These are phyloP conservation scores for Hirtodrosophila histrioides DNA, from an alignment of 2,888 invertebrate species.

Conservation along the genomic window DNA sequence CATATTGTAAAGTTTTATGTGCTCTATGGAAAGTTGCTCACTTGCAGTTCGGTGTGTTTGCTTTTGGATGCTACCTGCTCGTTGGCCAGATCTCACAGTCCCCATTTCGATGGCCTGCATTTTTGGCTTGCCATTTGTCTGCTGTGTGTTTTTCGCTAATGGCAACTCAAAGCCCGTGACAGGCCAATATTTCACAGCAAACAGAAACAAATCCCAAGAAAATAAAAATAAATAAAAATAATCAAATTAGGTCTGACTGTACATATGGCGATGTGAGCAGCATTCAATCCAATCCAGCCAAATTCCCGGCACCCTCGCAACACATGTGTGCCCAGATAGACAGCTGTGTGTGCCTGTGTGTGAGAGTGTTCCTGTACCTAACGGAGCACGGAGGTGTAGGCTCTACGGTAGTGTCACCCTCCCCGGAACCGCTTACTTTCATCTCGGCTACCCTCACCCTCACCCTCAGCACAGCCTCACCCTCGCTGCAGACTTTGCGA, in stretches of 20 bases:
- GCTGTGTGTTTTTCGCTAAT: slow-evolving; percentile 31
- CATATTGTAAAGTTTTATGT: slow-evolving; percentile 41
- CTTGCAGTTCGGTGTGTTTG: slow-evolving; percentile 12
- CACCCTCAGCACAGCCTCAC: slow-evolving; percentile 26
- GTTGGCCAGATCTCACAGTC: background rate
- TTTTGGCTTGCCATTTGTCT: slow-evolving; percentile 21
- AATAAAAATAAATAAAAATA: slow-evolving; percentile 25
- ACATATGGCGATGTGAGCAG: slow-evolving; percentile 23
- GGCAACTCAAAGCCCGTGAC: slow-evolving; percentile 32
- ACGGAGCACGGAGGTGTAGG: slow-evolving; percentile 41
- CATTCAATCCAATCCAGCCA: slow-evolving; percentile 26
- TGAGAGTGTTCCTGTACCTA: slow-evolving; percentile 29
- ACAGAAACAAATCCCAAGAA: slow-evolving; percentile 18
- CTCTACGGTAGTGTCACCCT: slow-evolving; percentile 28
- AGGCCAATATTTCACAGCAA: slow-evolving; percentile 49
- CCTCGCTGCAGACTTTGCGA: slow-evolving; percentile 21
- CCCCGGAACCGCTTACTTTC: slow-evolving; percentile 32
- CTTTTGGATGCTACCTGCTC: slow-evolving; percentile 31
- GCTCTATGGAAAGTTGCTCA: slow-evolving; percentile 21
- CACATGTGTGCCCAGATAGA: slow-evolving; percentile 18
- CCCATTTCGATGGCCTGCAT: slow-evolving; percentile 11
- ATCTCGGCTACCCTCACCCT: slow-evolving; percentile 32
- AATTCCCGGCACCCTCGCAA: slow-evolving; percentile 34
- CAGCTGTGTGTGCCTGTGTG: slow-evolving; percentile 28
- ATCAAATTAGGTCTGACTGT: slow-evolving; percentile 64